These are phyloP conservation scores for Redunca redunca DNA, from an alignment of 2,113 vertebrate genomes.

Conservation along the genomic window DNA sequence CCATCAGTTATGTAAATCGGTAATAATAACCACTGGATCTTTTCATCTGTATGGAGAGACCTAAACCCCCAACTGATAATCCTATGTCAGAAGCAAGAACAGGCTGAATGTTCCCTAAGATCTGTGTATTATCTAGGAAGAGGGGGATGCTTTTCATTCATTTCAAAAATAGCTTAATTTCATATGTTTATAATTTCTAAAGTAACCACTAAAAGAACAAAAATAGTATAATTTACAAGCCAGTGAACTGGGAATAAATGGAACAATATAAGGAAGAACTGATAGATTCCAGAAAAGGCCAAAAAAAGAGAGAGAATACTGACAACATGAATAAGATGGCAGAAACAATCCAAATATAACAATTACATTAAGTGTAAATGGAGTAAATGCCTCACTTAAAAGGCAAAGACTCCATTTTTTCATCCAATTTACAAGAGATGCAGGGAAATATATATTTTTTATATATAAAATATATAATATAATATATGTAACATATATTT, in stretches of 20 bases:
- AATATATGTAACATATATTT: neutral
- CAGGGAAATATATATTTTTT: neutral
- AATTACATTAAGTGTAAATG: neutral
- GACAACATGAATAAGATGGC: neutral
- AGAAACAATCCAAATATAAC: neutral
- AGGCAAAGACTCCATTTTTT: neutral
- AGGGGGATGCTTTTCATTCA: neutral
- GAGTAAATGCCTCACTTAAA: neutral
- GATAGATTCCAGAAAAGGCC: neutral
- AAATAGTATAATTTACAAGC: neutral
- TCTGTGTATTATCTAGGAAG: neutral
- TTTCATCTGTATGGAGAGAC: neutral
- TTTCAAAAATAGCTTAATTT: neutral
- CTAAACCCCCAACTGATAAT: neutral
- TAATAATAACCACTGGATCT: neutral
- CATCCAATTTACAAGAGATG: neutral
- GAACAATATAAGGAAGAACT: neutral
- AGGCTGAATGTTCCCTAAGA: neutral
- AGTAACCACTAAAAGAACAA: neutral
- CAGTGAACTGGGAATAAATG: neutral
- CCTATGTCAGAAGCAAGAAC: neutral
- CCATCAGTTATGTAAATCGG: neutral
- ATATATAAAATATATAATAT: too few relatives aligned
- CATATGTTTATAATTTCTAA: neutral
- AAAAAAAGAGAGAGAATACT: neutral